Base-by-base conservation (phyloP, 2,113 vertebrate species). In the Apus apus region DNA sequence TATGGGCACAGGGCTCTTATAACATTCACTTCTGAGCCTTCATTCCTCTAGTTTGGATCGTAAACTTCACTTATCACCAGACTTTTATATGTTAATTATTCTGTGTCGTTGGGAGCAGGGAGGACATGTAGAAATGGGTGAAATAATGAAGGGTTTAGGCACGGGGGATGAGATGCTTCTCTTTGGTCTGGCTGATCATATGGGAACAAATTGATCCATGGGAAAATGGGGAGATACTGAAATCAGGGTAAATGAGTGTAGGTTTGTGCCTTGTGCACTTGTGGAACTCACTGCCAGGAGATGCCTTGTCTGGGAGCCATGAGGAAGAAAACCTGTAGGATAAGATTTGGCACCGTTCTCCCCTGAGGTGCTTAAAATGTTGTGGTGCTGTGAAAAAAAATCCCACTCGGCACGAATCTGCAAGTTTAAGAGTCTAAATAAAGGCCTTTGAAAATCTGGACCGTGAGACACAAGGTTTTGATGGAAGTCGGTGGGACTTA, bases 1-100 rank as follows among this genome's bases (percentile, higher is more conserved):
- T 97, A 97, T 96, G 88, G 94, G 96, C 95, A 94, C 94, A 97
- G 91, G 91, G 94, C 95, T 96, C 97, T 97, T 97, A 96, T 97
- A 97, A 97, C 6, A 62, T 95, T 97, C 87, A 93, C 96, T 97
- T 97, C 94, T 96, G 96, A 97, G 94, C 96, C 95, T 89, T 90
- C 89, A 5, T 95, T 95, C 95, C 91, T 86, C 96, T 95, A 46
- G 85, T 95, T 96, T 91, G 94, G 75, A 96, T 97, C 26, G 60
- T 97, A 96, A 97, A 97, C 87, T 94, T 97, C 93, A 93, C 92
- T 97, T 94, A 94, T 97, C 96, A 67, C 93, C 94, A 95, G 89
- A n/a, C 89, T 96, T 97, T 96, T 97, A 96, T 91, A 80, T 95
- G 93, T 97, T 97, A 94, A 97, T 97, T 96, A 94, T 93, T 96